Percentiles rank a stretch among this genome's conserved stretches.
phyloP scores from a whole-genome alignment of 2,797 vertebrate genomes.

The Pterois miles region DNA sequence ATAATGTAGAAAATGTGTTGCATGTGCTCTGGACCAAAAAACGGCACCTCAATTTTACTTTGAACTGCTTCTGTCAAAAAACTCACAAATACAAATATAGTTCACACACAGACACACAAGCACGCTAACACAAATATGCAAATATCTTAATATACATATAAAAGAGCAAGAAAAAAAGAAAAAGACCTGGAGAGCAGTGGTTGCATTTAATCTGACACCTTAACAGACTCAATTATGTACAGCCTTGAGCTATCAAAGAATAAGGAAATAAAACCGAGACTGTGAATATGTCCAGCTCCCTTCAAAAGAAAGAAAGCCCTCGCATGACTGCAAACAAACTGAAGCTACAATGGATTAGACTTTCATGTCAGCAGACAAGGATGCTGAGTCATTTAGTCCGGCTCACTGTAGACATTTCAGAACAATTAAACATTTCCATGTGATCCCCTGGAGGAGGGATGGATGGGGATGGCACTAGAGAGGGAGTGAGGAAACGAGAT shows the following conservation, averaged over 20 bases:
- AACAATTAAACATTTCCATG: constrained; percentile 67
- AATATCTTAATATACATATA: constrained; percentile 15
- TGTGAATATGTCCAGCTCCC: constrained; percentile 8
- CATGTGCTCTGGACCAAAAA: not conserved
- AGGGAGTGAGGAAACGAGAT: constrained; percentile 23
- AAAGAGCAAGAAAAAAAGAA: no score
- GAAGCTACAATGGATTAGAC: constrained; percentile 37
- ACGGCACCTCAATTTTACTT: not conserved
- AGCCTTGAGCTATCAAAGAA: constrained; percentile 40
- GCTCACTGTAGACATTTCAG: constrained; percentile 53
- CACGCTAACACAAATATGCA: not conserved
- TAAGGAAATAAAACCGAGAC: constrained; percentile 12
- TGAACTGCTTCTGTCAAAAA: not conserved
- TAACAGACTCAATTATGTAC: constrained; percentile 29
- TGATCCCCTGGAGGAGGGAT: constrained; percentile 35
- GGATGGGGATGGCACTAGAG: not conserved
- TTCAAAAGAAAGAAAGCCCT: constrained; percentile 33
- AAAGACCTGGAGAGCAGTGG: not conserved
- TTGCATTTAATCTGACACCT: constrained; percentile 42
- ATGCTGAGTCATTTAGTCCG: constrained; percentile 64
- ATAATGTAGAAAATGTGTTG: not conserved
- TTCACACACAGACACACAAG: not conserved
- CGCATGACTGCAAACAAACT: constrained; percentile 54
- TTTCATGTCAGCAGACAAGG: constrained; percentile 44
- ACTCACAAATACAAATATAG: not conserved